A percentile compares a stretch with the other conserved stretches of the same genome.
Evolutionary conservation across 2,888 invertebrate genomes (phyloP).

Genomic region (Stenodema calcarata): DNA sequence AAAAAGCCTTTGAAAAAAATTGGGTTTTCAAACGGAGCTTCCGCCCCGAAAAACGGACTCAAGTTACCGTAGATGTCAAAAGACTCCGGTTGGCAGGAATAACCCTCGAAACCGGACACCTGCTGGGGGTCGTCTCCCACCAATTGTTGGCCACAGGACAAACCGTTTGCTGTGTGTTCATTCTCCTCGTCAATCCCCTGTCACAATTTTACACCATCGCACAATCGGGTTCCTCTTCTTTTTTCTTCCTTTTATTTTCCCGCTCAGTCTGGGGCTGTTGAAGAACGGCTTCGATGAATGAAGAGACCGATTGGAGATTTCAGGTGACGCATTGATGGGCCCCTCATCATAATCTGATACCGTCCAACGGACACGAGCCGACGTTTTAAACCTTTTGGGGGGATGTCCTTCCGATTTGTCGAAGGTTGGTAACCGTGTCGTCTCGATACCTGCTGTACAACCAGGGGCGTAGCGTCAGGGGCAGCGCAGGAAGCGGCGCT

Average conservation of each 20-base stretch:
- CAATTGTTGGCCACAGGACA: not conserved
- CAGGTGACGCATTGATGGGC: not conserved
- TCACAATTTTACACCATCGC: slow-evolving; percentile 40
- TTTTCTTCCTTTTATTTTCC: not conserved
- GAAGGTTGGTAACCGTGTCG: not conserved
- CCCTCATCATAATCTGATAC: not conserved
- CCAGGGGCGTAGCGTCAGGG: no score
- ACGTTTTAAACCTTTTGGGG: not conserved
- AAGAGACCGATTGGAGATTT: not conserved
- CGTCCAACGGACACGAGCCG: not conserved
- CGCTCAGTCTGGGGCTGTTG: not conserved
- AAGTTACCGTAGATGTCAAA: not conserved
- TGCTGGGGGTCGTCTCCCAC: not conserved
- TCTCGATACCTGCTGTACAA: no score
- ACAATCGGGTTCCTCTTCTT: not conserved
- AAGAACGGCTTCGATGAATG: not conserved
- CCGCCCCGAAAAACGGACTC: not conserved
- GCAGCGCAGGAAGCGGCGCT: no score
- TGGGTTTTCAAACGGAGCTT: not conserved
- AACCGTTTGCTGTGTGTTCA: slow-evolving; percentile 19
- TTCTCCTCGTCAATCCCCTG: slow-evolving; percentile 42
- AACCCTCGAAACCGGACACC: slow-evolving; percentile 13
- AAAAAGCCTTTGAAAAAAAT: not conserved
- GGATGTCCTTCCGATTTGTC: slow-evolving; percentile 1
- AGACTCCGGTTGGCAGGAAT: not conserved